Percentiles rank a stretch among this genome's conserved stretches.
phyloP scores from a whole-genome alignment of 2,113 vertebrate genomes.

The Colinus virginianus region DNA sequence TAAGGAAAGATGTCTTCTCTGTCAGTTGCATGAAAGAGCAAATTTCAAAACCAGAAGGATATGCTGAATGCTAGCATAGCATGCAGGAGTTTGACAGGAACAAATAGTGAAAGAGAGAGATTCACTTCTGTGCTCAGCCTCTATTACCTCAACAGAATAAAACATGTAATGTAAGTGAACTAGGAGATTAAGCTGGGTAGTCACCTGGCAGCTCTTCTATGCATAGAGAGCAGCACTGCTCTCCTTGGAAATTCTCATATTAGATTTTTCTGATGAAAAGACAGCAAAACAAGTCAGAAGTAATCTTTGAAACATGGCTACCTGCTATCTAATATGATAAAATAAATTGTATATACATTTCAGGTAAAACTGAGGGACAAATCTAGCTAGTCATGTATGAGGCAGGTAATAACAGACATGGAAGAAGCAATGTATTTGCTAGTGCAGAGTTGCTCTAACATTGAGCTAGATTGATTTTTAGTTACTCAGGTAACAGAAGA shows the following conservation, averaged over 20 bases:
- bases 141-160: fast-evolving
- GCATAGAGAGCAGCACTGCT: background rate
- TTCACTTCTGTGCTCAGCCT: background rate
- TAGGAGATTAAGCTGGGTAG: background rate
- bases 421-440: background rate
- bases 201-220: background rate
- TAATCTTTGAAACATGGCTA: background rate
- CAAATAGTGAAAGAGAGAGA: background rate
- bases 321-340: background rate
- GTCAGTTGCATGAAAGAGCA: background rate
- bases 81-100: background rate
- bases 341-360: background rate
- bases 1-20: background rate
- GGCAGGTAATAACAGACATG: background rate
- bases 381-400: background rate
- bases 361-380: background rate
- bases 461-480: background rate
- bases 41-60: background rate
- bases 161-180: background rate
- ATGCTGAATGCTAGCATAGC: background rate
- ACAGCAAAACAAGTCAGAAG: background rate
- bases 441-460: background rate
- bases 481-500: background rate
- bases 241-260: background rate
- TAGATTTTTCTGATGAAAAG: background rate